Evolutionary conservation across 2,888 invertebrate genomes (phyloP), one percentile per base, ranked within the genome.

Genomic region (Erebia aethiops): DNA sequence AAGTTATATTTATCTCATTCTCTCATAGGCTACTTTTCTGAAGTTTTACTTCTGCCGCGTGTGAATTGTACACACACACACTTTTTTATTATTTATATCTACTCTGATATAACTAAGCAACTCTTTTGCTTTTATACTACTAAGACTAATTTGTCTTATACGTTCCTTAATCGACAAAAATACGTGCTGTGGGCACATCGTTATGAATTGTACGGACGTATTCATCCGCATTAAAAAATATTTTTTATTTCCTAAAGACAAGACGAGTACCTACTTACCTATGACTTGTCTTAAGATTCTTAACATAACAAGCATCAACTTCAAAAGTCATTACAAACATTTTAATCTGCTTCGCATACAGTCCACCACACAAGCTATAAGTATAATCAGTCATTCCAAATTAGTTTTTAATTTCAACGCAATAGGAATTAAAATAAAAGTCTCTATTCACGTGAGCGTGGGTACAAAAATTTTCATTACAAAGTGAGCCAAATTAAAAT

Each of bases 401-500:
- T 35, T 51, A 10, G 49, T 35, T 35, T 49, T 58, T 65, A 52
- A 43, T 52, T 1, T 9, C 0, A 58, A 60, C 21, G 16, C 43
- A 65, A 43, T 70, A 60, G 60, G 70, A 71, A 63, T 71, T 52
- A 41, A 35, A 64, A 64, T 64, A 54, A 51, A 41, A 16, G 67
- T 67, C 51, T 72, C 64, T 67, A 63, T 60, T 14, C 41, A 54
- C 11, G 26, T 51, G 26, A 43, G n/a, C 41, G 51, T 54, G 21
- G 43, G 63, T 65, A 73, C 56, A 77, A 75, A 74, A 75, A 75
- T 77, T 76, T 76, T 74, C 73, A 76, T 80, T 78, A 78, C 79
- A 80, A 74, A 77, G 78, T 77, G 77, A 80, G 81, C 80, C 80
- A 85, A 87, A 87, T 87, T 87, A 86, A 87, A 87, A 86, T 81